phyloP scores from a whole-genome alignment of 2,113 vertebrate genomes.

The Gadus macrocephalus region DNA sequence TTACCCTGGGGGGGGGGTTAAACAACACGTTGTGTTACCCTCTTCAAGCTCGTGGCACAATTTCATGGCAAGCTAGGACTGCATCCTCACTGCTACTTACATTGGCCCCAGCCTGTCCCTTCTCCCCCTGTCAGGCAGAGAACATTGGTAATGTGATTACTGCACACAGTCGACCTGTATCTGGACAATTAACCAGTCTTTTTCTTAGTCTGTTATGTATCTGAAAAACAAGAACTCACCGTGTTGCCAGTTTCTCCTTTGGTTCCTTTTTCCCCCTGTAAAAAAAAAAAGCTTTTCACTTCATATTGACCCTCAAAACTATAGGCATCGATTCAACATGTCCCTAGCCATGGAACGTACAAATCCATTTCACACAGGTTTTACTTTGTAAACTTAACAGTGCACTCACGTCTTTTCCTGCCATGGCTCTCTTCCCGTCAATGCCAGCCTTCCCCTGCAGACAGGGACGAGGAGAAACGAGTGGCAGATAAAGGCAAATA shows the following conservation, averaged over 20 bases:
- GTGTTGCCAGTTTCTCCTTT: slow-evolving; percentile 65
- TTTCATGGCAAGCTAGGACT: background rate
- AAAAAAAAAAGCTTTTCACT: background rate
- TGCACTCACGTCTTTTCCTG: slow-evolving; percentile 69
- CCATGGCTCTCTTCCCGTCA: slow-evolving; percentile 73
- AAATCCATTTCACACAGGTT: no score
- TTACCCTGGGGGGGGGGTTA: slow-evolving; percentile 57
- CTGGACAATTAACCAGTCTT: background rate
- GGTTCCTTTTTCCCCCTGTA: slow-evolving; percentile 64
- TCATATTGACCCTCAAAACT: background rate
- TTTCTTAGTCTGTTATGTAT: background rate
- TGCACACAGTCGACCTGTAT: no score
- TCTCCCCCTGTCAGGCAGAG: slow-evolving; percentile 62
- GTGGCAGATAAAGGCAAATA: slow-evolving; percentile 1
- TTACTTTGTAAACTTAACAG: no score
- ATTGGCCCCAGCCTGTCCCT: slow-evolving; percentile 59
- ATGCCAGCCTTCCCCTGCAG: slow-evolving; percentile 70
- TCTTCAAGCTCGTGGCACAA: background rate
- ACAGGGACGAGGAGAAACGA: slow-evolving; percentile 20
- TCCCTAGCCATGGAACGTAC: no score
- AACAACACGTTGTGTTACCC: background rate
- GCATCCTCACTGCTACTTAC: slow-evolving; percentile 47
- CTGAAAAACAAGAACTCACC: slow-evolving; percentile 40
- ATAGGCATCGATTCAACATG: no score
- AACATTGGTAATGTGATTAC: background rate